Percentiles rank a stretch among this genome's conserved stretches.
Evolutionary conservation across 2,888 invertebrate species (phyloP).

Genomic region (Yponomeuta cagnagella): DNA sequence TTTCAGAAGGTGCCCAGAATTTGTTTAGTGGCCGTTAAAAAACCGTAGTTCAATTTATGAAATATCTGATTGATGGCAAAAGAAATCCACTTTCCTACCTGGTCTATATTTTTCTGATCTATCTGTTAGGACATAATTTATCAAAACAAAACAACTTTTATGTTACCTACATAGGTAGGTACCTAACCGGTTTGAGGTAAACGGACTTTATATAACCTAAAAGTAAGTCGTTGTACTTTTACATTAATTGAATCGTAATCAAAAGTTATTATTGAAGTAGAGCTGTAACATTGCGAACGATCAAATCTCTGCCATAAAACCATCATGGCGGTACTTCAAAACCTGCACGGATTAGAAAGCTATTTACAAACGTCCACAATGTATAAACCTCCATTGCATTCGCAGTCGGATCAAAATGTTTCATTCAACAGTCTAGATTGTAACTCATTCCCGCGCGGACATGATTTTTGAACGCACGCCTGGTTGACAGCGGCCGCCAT

Average conservation of each 20-base stretch:
- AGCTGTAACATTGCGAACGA: background rate
- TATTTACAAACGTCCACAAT: background rate
- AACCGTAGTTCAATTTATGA: background rate
- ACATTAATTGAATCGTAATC: too few species aligned
- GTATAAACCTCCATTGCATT: background rate
- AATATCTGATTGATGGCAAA: too few species aligned
- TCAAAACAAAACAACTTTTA: too few species aligned
- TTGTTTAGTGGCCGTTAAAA: background rate
- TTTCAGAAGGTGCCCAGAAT: background rate
- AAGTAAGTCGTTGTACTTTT: too few species aligned
- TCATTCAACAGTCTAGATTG: conserved; percentile 38
- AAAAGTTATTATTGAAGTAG: too few species aligned
- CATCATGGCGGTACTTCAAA: background rate
- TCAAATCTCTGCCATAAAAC: background rate
- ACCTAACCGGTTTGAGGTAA: too few species aligned
- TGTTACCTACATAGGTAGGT: too few species aligned
- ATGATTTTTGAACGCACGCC: conserved; percentile 37
- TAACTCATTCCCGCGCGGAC: conserved; percentile 41
- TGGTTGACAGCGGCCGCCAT: conserved; percentile 40
- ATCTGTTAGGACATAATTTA: too few species aligned
- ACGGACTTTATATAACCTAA: too few species aligned
- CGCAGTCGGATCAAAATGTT: conserved; percentile 19
- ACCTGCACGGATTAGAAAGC: conserved; percentile 13
- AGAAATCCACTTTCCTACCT: too few species aligned
- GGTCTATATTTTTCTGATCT: too few species aligned